A percentile compares a stretch with the other conserved stretches of the same genome.
These are phyloP conservation scores for Nebria salina DNA, from an alignment of 2,888 invertebrate species.

Conservation along the genomic window DNA sequence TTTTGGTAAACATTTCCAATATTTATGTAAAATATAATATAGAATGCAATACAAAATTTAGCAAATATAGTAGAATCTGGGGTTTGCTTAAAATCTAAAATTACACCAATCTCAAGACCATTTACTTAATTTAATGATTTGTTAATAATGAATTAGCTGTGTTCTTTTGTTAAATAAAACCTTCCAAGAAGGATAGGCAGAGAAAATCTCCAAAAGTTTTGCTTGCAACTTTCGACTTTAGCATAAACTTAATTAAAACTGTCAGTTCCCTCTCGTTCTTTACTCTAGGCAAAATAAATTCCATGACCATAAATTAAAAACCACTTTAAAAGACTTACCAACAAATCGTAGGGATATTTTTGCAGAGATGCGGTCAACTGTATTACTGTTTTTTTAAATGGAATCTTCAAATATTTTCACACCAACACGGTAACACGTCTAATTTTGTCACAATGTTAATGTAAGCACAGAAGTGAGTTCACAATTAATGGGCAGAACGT, in stretches of 20 bases:
- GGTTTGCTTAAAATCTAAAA: not conserved
- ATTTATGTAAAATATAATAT: too few species aligned
- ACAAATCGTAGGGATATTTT: not conserved
- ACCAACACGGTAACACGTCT: not conserved
- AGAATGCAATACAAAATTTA: too few species aligned
- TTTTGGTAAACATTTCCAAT: too few species aligned
- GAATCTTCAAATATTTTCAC: not conserved
- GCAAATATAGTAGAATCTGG: too few species aligned
- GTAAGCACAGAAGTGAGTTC: not conserved
- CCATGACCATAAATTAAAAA: not conserved
- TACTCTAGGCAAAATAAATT: not conserved
- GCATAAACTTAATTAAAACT: conserved; percentile 27
- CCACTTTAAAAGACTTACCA: not conserved
- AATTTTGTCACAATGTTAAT: not conserved
- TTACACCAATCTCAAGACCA: not conserved
- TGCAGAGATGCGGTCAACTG: not conserved
- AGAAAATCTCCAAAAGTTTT: not conserved
- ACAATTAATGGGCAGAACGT: not conserved
- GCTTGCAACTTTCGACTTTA: not conserved
- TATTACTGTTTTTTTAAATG: not conserved
- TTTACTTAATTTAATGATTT: not conserved
- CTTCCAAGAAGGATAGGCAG: not conserved
- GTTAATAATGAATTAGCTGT: not conserved
- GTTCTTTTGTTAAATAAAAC: not conserved
- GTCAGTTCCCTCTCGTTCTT: not conserved